Evolutionary conservation across 2,113 vertebrate genomes (phyloP).

Genomic region (Otus sunia): DNA sequence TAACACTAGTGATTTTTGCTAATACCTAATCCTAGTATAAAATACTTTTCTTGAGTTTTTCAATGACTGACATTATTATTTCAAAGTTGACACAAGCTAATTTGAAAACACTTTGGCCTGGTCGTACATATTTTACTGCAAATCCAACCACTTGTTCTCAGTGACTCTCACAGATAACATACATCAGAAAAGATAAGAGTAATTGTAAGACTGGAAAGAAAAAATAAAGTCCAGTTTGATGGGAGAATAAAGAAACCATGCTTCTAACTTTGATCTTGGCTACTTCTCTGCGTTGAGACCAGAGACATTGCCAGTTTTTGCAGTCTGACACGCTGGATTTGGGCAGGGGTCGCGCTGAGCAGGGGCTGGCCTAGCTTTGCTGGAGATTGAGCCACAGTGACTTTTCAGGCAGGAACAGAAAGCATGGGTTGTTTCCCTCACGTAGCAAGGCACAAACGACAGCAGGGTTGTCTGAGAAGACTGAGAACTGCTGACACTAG

Average conservation of each 20-base stretch:
- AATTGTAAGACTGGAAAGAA: neutral
- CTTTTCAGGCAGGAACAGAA: constrained; percentile 7
- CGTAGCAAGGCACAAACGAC: neutral
- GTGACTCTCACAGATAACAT: neutral
- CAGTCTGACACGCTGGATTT: neutral
- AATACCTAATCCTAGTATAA: neutral
- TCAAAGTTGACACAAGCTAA: neutral
- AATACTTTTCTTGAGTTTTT: neutral
- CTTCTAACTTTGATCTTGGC: neutral
- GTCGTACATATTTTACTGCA: neutral
- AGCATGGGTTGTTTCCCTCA: neutral
- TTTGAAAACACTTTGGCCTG: neutral
- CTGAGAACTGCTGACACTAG: constrained; percentile 16
- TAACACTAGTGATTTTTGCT: neutral
- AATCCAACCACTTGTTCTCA: neutral
- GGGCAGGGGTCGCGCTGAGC: neutral
- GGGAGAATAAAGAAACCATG: neutral
- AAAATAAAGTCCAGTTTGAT: neutral
- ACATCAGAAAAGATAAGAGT: neutral
- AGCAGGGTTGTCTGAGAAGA: constrained; percentile 18
- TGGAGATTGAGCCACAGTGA: neutral
- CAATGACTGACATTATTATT: neutral
- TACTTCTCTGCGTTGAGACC: neutral
- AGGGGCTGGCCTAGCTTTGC: neutral
- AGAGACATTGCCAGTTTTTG: neutral